phyloP scores from a whole-genome alignment of 1,140 invertebrate genomes.

The Akabosia matsudoensis region DNA sequence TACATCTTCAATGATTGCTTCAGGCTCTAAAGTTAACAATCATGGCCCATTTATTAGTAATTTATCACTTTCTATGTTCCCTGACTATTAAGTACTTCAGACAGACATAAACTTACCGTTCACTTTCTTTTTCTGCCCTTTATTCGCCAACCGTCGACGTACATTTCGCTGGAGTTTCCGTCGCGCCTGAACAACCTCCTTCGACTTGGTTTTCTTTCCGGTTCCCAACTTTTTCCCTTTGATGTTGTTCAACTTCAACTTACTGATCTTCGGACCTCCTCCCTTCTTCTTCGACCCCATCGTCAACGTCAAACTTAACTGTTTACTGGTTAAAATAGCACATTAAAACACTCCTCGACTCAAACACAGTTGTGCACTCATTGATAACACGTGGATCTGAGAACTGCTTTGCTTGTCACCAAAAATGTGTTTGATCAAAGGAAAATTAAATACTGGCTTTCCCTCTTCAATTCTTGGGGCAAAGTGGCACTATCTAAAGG shows the following conservation, averaged over 20 bases:
- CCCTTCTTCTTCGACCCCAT: slow-evolving; percentile 36
- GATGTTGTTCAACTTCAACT: slow-evolving; percentile 39
- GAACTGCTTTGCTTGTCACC: too few relatives aligned
- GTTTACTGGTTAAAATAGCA: too few relatives aligned
- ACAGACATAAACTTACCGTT: not conserved
- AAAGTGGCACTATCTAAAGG: too few relatives aligned
- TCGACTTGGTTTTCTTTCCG: slow-evolving; percentile 38
- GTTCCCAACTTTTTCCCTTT: slow-evolving; percentile 41
- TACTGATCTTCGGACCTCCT: slow-evolving; percentile 6
- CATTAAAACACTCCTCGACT: too few relatives aligned
- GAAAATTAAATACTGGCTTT: too few relatives aligned
- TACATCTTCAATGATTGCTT: slow-evolving; percentile 13
- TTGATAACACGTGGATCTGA: too few relatives aligned
- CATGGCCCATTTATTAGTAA: not conserved
- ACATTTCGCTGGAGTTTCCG: slow-evolving; percentile 29
- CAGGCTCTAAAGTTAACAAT: not conserved
- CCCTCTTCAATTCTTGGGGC: too few relatives aligned
- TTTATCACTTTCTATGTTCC: not conserved
- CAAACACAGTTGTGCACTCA: too few relatives aligned
- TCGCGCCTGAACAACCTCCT: slow-evolving; percentile 35
- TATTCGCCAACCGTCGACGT: not conserved
- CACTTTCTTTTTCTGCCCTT: not conserved
- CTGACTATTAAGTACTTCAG: too few relatives aligned
- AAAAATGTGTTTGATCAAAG: too few relatives aligned
- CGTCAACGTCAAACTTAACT: not conserved